Percentiles rank a stretch among this genome's conserved stretches.
Evolutionary conservation across 1,140 invertebrate species (phyloP).

Genomic region (Drosophila ercepeae): DNA sequence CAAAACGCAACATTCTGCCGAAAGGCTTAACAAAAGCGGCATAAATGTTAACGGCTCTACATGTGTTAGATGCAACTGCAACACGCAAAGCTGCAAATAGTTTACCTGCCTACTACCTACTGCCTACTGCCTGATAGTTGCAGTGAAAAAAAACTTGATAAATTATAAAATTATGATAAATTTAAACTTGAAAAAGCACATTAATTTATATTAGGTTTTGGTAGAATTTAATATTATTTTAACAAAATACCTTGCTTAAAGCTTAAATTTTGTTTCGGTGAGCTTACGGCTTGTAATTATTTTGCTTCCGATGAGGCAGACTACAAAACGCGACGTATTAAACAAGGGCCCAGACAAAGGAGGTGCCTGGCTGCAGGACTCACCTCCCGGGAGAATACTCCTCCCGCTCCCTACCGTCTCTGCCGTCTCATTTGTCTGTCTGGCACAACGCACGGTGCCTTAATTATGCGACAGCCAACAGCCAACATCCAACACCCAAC

Average conservation of each 20-base stretch:
- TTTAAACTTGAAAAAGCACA: no score
- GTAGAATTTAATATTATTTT: background rate
- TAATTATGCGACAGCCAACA: constrained; percentile 48
- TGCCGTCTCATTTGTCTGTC: constrained; percentile 36
- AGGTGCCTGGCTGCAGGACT: background rate
- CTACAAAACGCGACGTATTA: constrained; percentile 49
- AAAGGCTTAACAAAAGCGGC: constrained; percentile 20
- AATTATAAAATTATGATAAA: background rate
- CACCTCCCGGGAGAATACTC: constrained; percentile 21
- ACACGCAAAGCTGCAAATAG: constrained; percentile 50
- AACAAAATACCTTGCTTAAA: background rate
- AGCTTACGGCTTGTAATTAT: constrained; percentile 56
- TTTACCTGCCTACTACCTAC: constrained; percentile 43
- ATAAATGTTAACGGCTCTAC: constrained; percentile 58
- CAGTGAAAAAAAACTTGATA: background rate
- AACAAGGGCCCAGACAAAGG: constrained; percentile 58
- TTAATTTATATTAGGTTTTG: background rate
- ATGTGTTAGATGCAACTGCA: constrained; percentile 45
- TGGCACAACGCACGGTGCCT: constrained; percentile 22
- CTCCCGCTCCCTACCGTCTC: background rate
- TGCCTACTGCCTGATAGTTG: no score
- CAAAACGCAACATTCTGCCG: constrained; percentile 59
- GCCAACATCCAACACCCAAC: constrained; percentile 28
- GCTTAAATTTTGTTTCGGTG: constrained; percentile 1
- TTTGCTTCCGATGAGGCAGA: constrained; percentile 57